phyloP scores from a whole-genome alignment of 2,797 vertebrate species.

The Linurgus olivaceus region DNA sequence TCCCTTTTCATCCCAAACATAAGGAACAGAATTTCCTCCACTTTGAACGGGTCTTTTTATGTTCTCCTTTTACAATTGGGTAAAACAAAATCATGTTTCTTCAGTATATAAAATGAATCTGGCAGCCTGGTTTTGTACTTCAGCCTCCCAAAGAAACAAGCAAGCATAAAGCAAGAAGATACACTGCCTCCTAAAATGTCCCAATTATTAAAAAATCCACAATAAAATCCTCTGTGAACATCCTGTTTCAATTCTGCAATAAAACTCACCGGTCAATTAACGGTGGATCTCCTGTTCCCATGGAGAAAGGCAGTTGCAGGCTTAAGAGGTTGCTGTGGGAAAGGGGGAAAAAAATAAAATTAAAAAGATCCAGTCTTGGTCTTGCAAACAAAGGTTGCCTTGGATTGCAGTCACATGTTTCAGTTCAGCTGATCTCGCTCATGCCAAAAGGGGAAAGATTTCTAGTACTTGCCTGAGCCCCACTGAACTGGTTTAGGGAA shows the following conservation, averaged over 20 bases:
- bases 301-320: constrained; percentile 8
- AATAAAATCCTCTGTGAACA: neutral
- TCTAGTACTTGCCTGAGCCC: constrained; percentile 39
- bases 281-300: constrained; percentile 25
- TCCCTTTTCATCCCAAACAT: neutral
- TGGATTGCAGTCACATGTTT: constrained; percentile 54
- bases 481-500: constrained; percentile 45
- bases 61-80: neutral
- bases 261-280: constrained; percentile 14
- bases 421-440: constrained; percentile 37
- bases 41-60: neutral
- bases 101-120: constrained; percentile 3
- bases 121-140: neutral
- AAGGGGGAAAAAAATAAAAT: neutral
- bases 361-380: constrained; percentile 36
- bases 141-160: neutral
- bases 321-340: constrained; percentile 41
- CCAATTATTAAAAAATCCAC: neutral
- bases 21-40: neutral
- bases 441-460: constrained; percentile 17
- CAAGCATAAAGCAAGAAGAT: constrained; percentile 25
- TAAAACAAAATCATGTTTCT: constrained; percentile 21
- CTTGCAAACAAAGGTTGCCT: constrained; percentile 59
- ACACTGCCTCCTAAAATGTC: neutral
- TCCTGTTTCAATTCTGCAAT: neutral